Evolutionary conservation across 2,113 vertebrate genomes (phyloP).

Genomic region (Ageneiosus marmoratus): DNA sequence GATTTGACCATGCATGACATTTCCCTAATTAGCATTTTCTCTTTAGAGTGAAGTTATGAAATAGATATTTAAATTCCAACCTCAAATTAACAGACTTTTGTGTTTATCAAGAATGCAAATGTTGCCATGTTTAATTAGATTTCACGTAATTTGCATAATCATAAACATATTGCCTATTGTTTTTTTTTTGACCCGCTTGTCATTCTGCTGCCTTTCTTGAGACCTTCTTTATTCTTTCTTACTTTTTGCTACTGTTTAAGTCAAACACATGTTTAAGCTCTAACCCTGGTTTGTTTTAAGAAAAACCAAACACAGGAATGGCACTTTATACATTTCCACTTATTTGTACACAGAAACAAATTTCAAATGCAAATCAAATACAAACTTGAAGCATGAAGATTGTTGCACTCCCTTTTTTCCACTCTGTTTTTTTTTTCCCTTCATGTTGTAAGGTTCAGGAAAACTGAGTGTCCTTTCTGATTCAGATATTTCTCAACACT

Average conservation of each 20-base stretch:
- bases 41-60: not conserved
- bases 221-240: not conserved
- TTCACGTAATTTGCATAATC: not conserved
- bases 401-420: not conserved
- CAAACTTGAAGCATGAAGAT: constrained; percentile 3
- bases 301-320: not conserved
- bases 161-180: not conserved
- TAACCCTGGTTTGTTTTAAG: not conserved
- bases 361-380: constrained; percentile 1
- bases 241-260: not conserved
- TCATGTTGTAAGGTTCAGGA: constrained; percentile 23
- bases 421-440: not conserved
- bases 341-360: not conserved
- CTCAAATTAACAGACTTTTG: not conserved
- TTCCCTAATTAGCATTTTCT: too few species aligned
- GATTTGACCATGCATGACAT: too few species aligned
- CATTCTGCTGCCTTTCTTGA: constrained; percentile 9
- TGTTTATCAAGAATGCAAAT: not conserved
- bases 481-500: constrained; percentile 17
- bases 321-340: constrained; percentile 13
- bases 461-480: not conserved
- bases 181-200: not conserved
- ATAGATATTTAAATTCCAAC: not conserved
- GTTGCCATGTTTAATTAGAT: not conserved
- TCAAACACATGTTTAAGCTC: not conserved